Evolutionary conservation across 2,113 vertebrate species (phyloP), one percentile per base, ranked within the genome.

Genomic region (Lanius collurio): DNA sequence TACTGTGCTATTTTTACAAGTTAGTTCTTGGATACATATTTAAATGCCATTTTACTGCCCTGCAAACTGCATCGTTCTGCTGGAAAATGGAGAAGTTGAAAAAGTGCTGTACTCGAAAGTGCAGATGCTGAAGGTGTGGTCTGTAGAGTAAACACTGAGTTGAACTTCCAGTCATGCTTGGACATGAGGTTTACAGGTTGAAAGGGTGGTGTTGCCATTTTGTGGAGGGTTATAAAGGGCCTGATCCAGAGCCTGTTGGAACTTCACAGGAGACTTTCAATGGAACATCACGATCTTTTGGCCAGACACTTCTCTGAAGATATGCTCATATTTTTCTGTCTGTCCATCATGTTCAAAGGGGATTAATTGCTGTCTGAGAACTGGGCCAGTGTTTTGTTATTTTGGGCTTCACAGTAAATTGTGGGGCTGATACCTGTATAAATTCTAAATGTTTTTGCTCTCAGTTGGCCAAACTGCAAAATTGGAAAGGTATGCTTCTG

Each of bases 271-370:
- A n/a, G n/a, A n/a, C n/a, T n/a, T n/a, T n/a, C n/a, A n/a, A n/a
- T n/a, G n/a, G n/a, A n/a, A 3, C 78, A 14, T 33, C 39, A 12
- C 0, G 0, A 6, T 39, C 4, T 90, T 65, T 30, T 69, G 46
- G 28, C 27, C 23, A 57, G 70, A 11, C 1, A 1, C 8, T 83
- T 90, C 35, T 62, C 31, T 74, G 60, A 73, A 73, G 30, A 73
- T 24, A 1, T 35, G 55, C 26, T 35, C 7, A 6, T 15, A 2
- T 42, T 37, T 62, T 74, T 76, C 9, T 67, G 10, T 77, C 15
- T 78, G 35, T 68, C 26, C 2, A 1, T 77, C 39, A 23, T 49
- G 14, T 47, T 87, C 28, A 8, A 52, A 81, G 15, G 41, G 22
- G 41, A 28, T 75, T 56, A 41, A 30, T 30, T 77, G 27, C 39